Evolutionary conservation across 2,113 vertebrate genomes (phyloP).

Genomic region (Tetrax tetrax): DNA sequence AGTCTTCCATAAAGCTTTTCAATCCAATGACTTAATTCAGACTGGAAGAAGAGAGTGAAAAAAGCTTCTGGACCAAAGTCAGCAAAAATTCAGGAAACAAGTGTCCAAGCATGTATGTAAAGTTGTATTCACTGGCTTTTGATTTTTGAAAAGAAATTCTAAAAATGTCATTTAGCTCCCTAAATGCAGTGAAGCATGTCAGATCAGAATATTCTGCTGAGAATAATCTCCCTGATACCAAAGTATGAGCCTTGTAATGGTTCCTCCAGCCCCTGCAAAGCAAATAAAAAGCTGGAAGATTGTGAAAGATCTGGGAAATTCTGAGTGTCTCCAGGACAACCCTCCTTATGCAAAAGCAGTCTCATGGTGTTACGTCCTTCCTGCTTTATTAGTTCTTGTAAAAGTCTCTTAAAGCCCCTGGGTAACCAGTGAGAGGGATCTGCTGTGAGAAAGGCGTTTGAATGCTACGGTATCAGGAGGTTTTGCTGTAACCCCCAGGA

Average conservation of each 20-base stretch:
- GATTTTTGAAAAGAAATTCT: conserved; percentile 7
- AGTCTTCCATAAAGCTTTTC: conserved; percentile 59
- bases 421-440: not conserved
- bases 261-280: not conserved
- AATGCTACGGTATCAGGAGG: not conserved
- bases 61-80: conserved; percentile 52
- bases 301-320: not conserved
- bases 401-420: not conserved
- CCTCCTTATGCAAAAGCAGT: not conserved
- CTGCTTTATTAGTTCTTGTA: not conserved
- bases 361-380: rapidly evolving
- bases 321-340: not conserved
- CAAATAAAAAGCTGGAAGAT: not conserved
- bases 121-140: not conserved
- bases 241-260: not conserved
- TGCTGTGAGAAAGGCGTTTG: not conserved
- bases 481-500: not conserved
- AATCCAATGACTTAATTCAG: conserved; percentile 60
- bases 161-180: not conserved
- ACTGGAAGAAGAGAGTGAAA: conserved; percentile 36
- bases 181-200: not conserved
- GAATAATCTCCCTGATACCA: not conserved
- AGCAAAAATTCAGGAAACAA: conserved; percentile 47
- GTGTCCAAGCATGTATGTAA: not conserved
- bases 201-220: not conserved